Percentiles rank a stretch among this genome's conserved stretches.
phyloP scores from a whole-genome alignment of 2,888 invertebrate genomes.

The Drosophila rubida region DNA sequence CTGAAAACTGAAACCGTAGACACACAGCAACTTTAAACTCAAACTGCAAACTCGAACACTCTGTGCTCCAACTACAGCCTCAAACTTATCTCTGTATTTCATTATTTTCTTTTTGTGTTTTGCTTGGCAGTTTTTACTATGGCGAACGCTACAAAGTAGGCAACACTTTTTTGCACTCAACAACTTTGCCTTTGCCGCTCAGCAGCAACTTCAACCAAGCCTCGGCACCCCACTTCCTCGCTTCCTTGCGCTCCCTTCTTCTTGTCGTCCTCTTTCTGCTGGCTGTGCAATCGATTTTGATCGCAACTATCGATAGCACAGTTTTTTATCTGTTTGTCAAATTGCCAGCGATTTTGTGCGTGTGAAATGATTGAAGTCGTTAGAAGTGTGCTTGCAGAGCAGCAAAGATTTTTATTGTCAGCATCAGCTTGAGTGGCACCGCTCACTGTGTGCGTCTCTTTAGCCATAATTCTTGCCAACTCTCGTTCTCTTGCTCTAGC shows the following conservation, averaged over 20 bases:
- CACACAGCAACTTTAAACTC: background rate
- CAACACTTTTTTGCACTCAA: conserved; percentile 28
- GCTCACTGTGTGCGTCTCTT: too few relatives aligned
- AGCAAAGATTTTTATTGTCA: too few relatives aligned
- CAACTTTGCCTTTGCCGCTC: conserved; percentile 15
- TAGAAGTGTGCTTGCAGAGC: too few relatives aligned
- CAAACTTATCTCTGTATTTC: conserved; percentile 12
- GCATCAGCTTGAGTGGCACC: too few relatives aligned
- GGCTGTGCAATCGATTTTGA: background rate
- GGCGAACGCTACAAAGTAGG: conserved; percentile 39
- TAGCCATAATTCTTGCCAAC: too few relatives aligned
- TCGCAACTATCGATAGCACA: conserved; percentile 5
- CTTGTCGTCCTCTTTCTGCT: background rate
- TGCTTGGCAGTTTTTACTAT: conserved; percentile 9
- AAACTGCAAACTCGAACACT: conserved; percentile 3
- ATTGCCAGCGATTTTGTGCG: background rate
- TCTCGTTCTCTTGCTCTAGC: too few relatives aligned
- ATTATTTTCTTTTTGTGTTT: background rate
- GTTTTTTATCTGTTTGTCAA: background rate
- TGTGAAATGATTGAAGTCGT: too few relatives aligned
- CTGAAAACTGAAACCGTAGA: background rate
- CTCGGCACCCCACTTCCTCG: background rate
- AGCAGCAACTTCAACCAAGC: background rate
- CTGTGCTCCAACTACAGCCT: conserved; percentile 3
- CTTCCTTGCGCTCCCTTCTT: background rate